These are phyloP conservation scores for Microplitis mediator DNA, from an alignment of 1,140 invertebrate genomes.

Conservation along the genomic window DNA sequence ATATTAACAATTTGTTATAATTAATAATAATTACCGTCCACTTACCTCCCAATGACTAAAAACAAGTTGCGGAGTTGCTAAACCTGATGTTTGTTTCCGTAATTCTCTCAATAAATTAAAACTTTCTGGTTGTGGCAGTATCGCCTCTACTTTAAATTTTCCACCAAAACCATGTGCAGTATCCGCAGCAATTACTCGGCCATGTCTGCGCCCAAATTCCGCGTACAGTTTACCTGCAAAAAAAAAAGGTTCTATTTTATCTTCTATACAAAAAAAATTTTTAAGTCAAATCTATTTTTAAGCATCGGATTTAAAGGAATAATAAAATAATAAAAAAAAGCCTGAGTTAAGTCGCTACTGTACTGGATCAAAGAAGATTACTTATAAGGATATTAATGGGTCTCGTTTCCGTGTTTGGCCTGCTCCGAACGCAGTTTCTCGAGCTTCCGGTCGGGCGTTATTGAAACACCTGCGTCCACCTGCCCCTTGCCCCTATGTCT, in stretches of 20 bases:
- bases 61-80: constrained; percentile 92
- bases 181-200: constrained; percentile 87
- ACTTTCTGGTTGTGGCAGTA: constrained; percentile 94
- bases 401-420: constrained; percentile 33
- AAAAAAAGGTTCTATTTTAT: neutral
- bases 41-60: constrained; percentile 98
- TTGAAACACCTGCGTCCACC: constrained; percentile 53
- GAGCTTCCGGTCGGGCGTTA: constrained; percentile 55
- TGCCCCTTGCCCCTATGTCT: constrained; percentile 38
- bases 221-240: constrained; percentile 89
- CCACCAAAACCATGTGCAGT: constrained; percentile 85
- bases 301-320: constrained; percentile 1
- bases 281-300: neutral
- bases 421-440: constrained; percentile 41
- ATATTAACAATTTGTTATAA: neutral
- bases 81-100: constrained; percentile 91
- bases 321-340: neutral
- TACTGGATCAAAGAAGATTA: constrained; percentile 5
- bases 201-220: constrained; percentile 86
- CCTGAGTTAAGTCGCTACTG: too few relatives aligned
- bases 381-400: constrained; percentile 25
- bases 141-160: constrained; percentile 86
- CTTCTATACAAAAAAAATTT: neutral
- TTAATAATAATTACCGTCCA: constrained; percentile 8
- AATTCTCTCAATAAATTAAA: constrained; percentile 94